Evolutionary conservation across 2,888 invertebrate genomes (phyloP).

Genomic region (Pyrocoelia pectoralis): DNA sequence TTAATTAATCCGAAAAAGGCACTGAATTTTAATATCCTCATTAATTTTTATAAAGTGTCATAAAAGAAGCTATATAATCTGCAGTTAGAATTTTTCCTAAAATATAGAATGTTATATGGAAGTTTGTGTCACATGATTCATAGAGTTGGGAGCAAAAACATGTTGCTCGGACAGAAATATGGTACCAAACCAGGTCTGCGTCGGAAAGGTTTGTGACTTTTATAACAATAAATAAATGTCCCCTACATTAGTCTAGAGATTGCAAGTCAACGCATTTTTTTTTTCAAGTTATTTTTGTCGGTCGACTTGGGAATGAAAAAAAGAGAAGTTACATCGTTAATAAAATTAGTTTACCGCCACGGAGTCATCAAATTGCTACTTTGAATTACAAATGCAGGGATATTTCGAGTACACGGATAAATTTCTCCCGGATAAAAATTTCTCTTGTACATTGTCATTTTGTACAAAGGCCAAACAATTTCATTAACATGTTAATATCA

Average conservation of each 20-base stretch:
- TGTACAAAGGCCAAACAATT: too few species aligned
- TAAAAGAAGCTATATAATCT: slow-evolving; percentile 26
- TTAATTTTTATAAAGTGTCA: slow-evolving; percentile 17
- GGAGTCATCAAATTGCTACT: too few species aligned
- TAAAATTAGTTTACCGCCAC: too few species aligned
- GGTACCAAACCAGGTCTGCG: slow-evolving; percentile 48
- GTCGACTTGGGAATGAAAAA: too few species aligned
- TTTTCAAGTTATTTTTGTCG: too few species aligned
- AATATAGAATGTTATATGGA: slow-evolving; percentile 45
- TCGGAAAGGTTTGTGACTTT: slow-evolving; percentile 56
- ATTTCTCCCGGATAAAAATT: not conserved
- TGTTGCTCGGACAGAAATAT: slow-evolving; percentile 59
- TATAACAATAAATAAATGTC: slow-evolving; percentile 57
- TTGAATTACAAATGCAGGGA: too few species aligned
- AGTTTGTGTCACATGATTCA: slow-evolving; percentile 52
- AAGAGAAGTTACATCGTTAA: too few species aligned
- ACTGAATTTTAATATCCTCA: slow-evolving; percentile 18
- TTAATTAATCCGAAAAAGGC: not conserved
- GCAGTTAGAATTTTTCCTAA: slow-evolving; percentile 38
- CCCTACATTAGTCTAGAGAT: slow-evolving; percentile 39
- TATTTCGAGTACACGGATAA: not conserved
- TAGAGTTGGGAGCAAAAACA: slow-evolving; percentile 57
- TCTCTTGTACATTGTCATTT: too few species aligned
- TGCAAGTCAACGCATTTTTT: slow-evolving; percentile 31
- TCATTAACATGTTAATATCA: too few species aligned